phyloP scores from a whole-genome alignment of 1,140 invertebrate species.

The Zophobas morio region DNA sequence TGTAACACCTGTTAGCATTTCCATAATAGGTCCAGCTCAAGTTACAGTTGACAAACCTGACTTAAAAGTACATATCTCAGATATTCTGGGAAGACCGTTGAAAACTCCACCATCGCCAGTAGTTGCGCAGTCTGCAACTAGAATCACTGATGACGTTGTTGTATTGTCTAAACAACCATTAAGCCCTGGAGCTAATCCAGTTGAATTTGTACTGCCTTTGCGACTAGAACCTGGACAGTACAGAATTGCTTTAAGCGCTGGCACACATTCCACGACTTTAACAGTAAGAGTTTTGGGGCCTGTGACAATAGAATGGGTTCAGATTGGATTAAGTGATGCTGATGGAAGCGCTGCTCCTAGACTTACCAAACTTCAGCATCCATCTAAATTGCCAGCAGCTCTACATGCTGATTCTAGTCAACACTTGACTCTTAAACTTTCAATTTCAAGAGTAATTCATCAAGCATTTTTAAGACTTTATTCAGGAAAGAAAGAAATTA shows the following conservation, averaged over 20 bases:
- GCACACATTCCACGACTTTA: constrained; percentile 76
- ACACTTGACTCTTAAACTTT: constrained; percentile 88
- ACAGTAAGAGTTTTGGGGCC: constrained; percentile 82
- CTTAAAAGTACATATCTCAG: constrained; percentile 84
- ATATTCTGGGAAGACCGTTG: constrained; percentile 87
- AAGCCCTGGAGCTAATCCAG: constrained; percentile 70
- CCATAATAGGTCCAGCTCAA: constrained; percentile 80
- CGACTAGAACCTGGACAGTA: constrained; percentile 89
- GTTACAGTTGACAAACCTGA: constrained; percentile 80
- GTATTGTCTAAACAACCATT: constrained; percentile 78
- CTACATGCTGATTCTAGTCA: constrained; percentile 91
- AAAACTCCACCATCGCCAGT: constrained; percentile 76
- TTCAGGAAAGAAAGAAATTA: constrained; percentile 83
- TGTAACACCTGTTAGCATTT: constrained; percentile 74
- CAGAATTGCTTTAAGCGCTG: constrained; percentile 83
- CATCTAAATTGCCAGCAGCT: constrained; percentile 77
- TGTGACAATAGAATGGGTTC: constrained; percentile 82
- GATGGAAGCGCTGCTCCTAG: constrained; percentile 89
- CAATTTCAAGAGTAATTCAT: constrained; percentile 86
- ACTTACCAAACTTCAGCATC: constrained; percentile 81
- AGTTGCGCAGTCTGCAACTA: constrained; percentile 81
- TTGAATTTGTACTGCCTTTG: constrained; percentile 86
- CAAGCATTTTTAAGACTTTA: constrained; percentile 92
- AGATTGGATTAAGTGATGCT: constrained; percentile 91
- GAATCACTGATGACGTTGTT: constrained; percentile 81